These are phyloP conservation scores for Therioaphis trifolii DNA, from an alignment of 2,888 invertebrate species.

Conservation along the genomic window DNA sequence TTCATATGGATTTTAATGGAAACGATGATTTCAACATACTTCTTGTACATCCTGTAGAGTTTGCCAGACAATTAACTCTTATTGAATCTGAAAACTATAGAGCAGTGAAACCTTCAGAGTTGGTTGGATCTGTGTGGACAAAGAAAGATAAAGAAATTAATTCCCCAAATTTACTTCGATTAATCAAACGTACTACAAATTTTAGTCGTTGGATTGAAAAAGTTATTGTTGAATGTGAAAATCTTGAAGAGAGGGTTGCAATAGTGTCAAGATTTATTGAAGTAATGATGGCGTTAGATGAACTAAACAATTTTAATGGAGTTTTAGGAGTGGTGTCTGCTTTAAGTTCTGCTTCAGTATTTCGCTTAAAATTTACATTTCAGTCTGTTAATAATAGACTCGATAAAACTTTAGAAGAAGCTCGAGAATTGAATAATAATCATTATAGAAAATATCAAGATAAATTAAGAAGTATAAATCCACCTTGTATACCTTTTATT, in stretches of 20 bases:
- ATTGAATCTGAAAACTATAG: conserved; percentile 95
- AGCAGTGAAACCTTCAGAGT: conserved; percentile 94
- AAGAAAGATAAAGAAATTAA: conserved; percentile 93
- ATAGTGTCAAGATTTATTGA: conserved; percentile 91
- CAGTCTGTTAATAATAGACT: conserved; percentile 78
- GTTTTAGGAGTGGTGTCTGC: conserved; percentile 94
- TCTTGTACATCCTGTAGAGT: conserved; percentile 92
- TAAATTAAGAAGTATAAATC: conserved; percentile 94
- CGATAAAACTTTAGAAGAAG: conserved; percentile 86
- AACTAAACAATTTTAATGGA: conserved; percentile 98
- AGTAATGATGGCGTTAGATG: conserved; percentile 92
- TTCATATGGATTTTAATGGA: conserved; percentile 74
- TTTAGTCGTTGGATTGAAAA: conserved; percentile 92
- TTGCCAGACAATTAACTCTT: conserved; percentile 94
- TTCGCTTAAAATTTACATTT: conserved; percentile 85
- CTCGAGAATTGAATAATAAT: conserved; percentile 86
- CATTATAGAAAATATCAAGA: conserved; percentile 94
- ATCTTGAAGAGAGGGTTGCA: conserved; percentile 93
- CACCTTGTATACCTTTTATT: conserved; percentile 98
- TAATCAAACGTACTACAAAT: conserved; percentile 96
- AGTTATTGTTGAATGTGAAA: conserved; percentile 94
- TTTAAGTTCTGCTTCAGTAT: conserved; percentile 90
- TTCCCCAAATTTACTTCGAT: conserved; percentile 93
- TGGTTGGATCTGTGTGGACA: conserved; percentile 97
- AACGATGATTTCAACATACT: conserved; percentile 65